Conservation (phyloP, 2,113 vertebrate genomes). For the Sminthopsis crassicaudata region DNA sequence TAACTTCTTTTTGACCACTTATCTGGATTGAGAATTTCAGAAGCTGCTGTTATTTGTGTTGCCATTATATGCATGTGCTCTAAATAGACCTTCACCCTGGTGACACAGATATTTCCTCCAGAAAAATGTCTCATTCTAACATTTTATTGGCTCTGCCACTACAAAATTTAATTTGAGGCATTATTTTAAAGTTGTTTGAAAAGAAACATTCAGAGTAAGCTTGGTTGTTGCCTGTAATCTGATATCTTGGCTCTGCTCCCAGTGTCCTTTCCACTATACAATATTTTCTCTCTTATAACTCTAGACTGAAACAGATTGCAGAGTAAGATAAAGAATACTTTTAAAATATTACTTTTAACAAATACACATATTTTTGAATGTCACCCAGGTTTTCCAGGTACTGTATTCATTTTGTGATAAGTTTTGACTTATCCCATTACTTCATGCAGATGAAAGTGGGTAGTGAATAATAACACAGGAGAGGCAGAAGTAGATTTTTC, state of each 20-base stretch:
- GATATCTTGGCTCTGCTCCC: neutral
- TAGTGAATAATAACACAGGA: neutral
- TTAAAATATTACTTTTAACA: neutral
- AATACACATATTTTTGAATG: neutral
- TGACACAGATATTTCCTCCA: neutral
- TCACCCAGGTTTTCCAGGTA: neutral
- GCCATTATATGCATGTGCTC: neutral
- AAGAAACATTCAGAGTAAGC: neutral
- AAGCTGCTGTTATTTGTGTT: neutral
- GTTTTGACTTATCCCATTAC: neutral
- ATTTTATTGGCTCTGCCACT: neutral
- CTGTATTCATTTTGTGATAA: neutral
- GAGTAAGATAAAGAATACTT: neutral
- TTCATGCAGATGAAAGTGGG: neutral
- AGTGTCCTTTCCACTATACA: neutral
- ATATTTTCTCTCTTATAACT: neutral
- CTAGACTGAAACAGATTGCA: neutral
- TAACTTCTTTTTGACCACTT: neutral
- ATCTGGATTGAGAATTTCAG: neutral
- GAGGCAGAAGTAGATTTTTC: neutral
- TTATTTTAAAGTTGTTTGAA: neutral
- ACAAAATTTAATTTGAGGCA: neutral
- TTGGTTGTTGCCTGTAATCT: neutral
- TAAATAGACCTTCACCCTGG: neutral
- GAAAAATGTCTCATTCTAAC: neutral